These are phyloP conservation scores for Diaphora mendica DNA, from an alignment of 2,888 invertebrate species.

Conservation along the genomic window DNA sequence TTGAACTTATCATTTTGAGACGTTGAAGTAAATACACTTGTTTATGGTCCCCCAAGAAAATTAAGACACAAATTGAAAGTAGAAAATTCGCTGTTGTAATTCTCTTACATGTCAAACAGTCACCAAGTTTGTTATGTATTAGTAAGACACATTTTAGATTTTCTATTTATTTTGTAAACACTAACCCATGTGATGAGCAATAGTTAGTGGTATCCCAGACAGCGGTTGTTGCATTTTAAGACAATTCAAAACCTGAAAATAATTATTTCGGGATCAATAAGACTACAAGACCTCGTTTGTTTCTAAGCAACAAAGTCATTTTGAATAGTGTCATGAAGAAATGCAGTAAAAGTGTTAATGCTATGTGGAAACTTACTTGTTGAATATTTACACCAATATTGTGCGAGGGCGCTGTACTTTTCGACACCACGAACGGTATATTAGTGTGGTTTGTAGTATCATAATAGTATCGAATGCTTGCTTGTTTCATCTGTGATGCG, in stretches of 20 bases:
- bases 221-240: slow-evolving; percentile 77
- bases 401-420: slow-evolving; percentile 88
- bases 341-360: too few species aligned
- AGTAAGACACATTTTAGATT: background rate
- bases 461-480: slow-evolving; percentile 83
- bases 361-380: slow-evolving; percentile 71
- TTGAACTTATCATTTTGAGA: background rate
- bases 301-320: background rate
- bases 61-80: background rate
- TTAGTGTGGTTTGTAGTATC: slow-evolving; percentile 74
- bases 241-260: slow-evolving; percentile 74
- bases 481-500: slow-evolving; percentile 89
- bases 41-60: too few species aligned
- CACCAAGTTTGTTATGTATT: background rate
- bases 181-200: slow-evolving; percentile 82
- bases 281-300: background rate
- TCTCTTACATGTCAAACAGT: too few species aligned
- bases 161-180: background rate
- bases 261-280: background rate
- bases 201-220: slow-evolving; percentile 75
- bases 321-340: background rate
- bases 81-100: too few species aligned
- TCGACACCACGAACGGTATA: slow-evolving; percentile 88
- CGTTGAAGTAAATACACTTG: background rate
- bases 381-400: slow-evolving; percentile 89